Conservation (phyloP, 1,140 invertebrate species). For the Zaprionus camerounensis region DNA sequence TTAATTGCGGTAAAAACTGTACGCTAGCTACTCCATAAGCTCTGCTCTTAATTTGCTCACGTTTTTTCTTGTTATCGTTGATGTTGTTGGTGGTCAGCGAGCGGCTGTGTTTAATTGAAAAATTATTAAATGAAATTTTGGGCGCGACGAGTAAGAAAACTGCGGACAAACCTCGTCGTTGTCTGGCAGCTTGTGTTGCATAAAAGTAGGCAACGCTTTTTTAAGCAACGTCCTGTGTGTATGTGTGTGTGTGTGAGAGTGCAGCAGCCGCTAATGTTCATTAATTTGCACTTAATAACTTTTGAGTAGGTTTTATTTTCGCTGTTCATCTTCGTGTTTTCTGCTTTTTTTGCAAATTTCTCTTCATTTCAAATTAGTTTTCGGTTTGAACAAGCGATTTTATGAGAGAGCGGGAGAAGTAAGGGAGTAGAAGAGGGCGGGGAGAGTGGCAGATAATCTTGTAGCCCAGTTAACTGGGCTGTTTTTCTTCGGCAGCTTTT, state of each 20-base stretch:
- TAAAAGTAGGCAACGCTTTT: constrained; percentile 58
- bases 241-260: constrained; percentile 19
- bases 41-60: constrained; percentile 23
- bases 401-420: constrained; percentile 7
- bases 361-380: constrained; percentile 69
- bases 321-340: constrained; percentile 37
- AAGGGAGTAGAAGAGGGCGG: background rate
- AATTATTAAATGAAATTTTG: constrained; percentile 79
- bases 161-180: constrained; percentile 8
- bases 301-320: constrained; percentile 77
- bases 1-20: constrained; percentile 60
- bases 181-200: constrained; percentile 44
- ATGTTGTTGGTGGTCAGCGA: constrained; percentile 40
- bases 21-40: constrained; percentile 27
- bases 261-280: constrained; percentile 72
- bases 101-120: constrained; percentile 79
- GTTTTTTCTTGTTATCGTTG: constrained; percentile 2
- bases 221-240: background rate
- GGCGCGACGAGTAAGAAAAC: constrained; percentile 32
- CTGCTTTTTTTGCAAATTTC: constrained; percentile 49
- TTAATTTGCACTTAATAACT: constrained; percentile 82
- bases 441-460: background rate
- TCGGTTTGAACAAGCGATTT: constrained; percentile 64
- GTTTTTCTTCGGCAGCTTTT: constrained; percentile 33
- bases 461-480: constrained; percentile 33